Evolutionary conservation across 2,113 vertebrate species (phyloP), one percentile per base, ranked within the genome.

Genomic region (Stomatorhinus ivindoensis): DNA sequence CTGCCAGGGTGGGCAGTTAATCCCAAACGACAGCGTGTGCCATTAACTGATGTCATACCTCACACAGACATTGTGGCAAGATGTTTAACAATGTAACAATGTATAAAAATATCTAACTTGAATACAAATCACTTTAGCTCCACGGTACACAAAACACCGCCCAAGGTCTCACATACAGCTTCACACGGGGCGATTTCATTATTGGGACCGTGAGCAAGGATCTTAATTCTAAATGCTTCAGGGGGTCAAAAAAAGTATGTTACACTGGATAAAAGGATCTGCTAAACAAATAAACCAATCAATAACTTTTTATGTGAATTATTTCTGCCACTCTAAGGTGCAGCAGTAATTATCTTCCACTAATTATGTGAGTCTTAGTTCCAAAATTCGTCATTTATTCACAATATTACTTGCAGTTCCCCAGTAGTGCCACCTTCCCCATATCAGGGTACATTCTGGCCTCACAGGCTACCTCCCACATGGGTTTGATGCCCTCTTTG

Each of bases 401-500:
- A 35, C 69, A 76, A 35, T 76, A 35, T 65, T n/a, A 61, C 58
- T 61, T 61, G 58, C 55, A 61, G 58, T n/a, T 27, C 58, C 58
- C 58, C 58, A 65, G 9, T 27, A 27, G 24, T 11, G 9, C 44
- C 24, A 46, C 47, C 47, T 31, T 51, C 0, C 17, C 48, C 89
- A 83, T 27, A 88, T n/a, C 2, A 1, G 21, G 11, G 24, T 42
- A 11, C 8, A 27, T 11, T 69, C 4, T 31, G 61, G 61, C 10
- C n/a, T 69, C n/a, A 11, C 42, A 80, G 42, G 46, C 51, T 83
- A 48, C 96, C 94, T 97, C 96, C 96, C 96, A 97, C 96, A 97
- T 97, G 80, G 96, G 96, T 93, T 97, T 97, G 92, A 97, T 96
- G 73, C 96, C 96, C 87, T 97, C 96, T 87, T 97, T 97, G 89